Conservation (phyloP, 2,888 invertebrate species). For the Acrobeloides nanus region DNA sequence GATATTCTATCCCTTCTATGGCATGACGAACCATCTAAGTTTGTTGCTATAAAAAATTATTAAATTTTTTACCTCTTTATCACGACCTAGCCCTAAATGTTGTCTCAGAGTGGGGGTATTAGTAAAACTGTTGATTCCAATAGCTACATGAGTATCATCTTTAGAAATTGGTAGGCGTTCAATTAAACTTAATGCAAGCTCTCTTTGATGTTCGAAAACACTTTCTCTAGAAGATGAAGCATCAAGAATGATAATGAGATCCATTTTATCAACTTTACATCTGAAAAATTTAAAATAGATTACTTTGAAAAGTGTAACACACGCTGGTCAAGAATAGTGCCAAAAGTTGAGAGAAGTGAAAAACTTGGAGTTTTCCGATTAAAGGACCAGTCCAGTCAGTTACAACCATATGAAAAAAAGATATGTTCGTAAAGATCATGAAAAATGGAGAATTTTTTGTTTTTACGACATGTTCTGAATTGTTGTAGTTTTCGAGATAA, state of each 20-base stretch:
- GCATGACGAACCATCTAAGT: constrained; percentile 31
- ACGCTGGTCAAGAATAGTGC: too few species aligned
- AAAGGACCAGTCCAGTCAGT: too few species aligned
- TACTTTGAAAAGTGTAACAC: too few species aligned
- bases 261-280: constrained; percentile 31
- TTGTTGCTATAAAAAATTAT: not conserved
- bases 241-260: constrained; percentile 39
- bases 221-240: constrained; percentile 39
- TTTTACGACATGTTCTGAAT: too few species aligned
- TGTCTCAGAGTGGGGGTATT: constrained; percentile 29
- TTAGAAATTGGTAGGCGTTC: constrained; percentile 37
- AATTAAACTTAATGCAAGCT: constrained; percentile 36
- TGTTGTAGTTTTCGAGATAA: too few species aligned
- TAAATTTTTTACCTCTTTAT: constrained; percentile 24
- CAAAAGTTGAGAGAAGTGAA: too few species aligned
- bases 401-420: too few species aligned
- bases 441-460: too few species aligned
- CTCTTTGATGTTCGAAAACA: constrained; percentile 47
- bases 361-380: too few species aligned
- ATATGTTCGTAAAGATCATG: too few species aligned
- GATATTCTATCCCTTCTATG: constrained; percentile 37
- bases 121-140: constrained; percentile 40
- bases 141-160: constrained; percentile 26
- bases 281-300: too few species aligned
- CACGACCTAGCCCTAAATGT: constrained; percentile 29